Percentiles rank a stretch among this genome's conserved stretches.
These are phyloP conservation scores for Paramuricea clavata DNA, from an alignment of 92 coral and sea anemone species.

Conservation along the genomic window DNA sequence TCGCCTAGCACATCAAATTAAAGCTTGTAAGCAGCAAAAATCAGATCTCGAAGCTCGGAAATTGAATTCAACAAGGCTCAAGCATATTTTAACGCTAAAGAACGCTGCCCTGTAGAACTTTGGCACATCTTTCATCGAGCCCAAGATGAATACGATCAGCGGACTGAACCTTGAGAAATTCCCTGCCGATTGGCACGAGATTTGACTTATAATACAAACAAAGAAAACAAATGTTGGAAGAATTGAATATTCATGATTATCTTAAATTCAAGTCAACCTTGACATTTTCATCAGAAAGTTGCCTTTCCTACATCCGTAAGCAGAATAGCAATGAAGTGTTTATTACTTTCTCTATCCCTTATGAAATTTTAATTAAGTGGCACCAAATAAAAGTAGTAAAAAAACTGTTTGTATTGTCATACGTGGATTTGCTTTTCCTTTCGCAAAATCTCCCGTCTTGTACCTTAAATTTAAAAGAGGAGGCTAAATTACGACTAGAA, in stretches of 20 bases:
- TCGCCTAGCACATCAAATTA: too few relatives aligned
- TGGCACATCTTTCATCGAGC: too few relatives aligned
- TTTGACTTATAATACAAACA: background rate
- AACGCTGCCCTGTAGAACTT: slow-evolving; percentile 24
- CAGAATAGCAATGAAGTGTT: slow-evolving; percentile 14
- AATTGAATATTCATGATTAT: slow-evolving; percentile 14
- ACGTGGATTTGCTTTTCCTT: slow-evolving; percentile 32
- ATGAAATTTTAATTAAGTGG: slow-evolving; percentile 1
- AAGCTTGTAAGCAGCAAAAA: too few relatives aligned
- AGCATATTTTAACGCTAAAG: slow-evolving; percentile 24
- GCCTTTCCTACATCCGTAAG: background rate
- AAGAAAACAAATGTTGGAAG: slow-evolving; percentile 6
- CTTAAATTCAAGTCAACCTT: slow-evolving; percentile 19
- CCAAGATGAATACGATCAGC: too few relatives aligned
- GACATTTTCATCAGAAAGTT: slow-evolving; percentile 33
- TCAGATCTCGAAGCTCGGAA: too few relatives aligned
- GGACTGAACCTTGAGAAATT: too few relatives aligned
- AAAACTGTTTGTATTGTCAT: slow-evolving; percentile 17
- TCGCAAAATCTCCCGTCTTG: slow-evolving; percentile 18
- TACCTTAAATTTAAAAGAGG: slow-evolving; percentile 18
- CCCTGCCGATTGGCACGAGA: too few relatives aligned
- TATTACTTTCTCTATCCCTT: slow-evolving; percentile 21
- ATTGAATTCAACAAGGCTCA: too few relatives aligned
- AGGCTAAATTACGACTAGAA: slow-evolving; percentile 15
- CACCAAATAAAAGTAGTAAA: slow-evolving; percentile 16